Percentiles rank a stretch among this genome's conserved stretches.
These are phyloP conservation scores for Mustelus asterias DNA, from an alignment of 2,113 vertebrate species.

Conservation along the genomic window DNA sequence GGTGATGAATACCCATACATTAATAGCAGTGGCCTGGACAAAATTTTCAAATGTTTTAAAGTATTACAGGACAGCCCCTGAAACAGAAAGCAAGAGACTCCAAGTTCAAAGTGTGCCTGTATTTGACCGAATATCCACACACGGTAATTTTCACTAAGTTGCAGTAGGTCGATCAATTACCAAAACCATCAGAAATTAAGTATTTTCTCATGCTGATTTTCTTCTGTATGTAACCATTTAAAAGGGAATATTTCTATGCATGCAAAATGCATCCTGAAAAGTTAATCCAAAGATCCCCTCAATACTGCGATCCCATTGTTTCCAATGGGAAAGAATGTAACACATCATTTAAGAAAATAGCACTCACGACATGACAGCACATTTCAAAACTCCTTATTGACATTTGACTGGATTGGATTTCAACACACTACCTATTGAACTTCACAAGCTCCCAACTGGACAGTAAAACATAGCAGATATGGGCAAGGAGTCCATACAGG, in stretches of 20 bases:
- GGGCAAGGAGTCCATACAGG: not conserved
- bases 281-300: not conserved
- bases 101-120: not conserved
- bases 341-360: not conserved
- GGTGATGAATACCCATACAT: not conserved
- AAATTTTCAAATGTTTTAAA: not conserved
- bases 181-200: not conserved
- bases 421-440: not conserved
- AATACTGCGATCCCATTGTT: not conserved
- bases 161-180: not conserved
- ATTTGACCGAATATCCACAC: not conserved
- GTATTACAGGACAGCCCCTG: not conserved
- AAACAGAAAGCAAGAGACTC: not conserved
- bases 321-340: not conserved
- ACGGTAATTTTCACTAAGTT: not conserved
- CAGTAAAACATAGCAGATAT: not conserved
- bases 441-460: not conserved
- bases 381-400: not conserved
- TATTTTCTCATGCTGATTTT: not conserved
- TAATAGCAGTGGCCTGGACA: not conserved
- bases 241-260: not conserved
- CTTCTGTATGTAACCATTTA: not conserved
- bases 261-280: not conserved
- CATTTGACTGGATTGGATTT: not conserved
- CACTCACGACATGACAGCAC: not conserved